These are phyloP conservation scores for Mustelus asterias DNA, from an alignment of 2,113 vertebrate genomes.

Conservation along the genomic window DNA sequence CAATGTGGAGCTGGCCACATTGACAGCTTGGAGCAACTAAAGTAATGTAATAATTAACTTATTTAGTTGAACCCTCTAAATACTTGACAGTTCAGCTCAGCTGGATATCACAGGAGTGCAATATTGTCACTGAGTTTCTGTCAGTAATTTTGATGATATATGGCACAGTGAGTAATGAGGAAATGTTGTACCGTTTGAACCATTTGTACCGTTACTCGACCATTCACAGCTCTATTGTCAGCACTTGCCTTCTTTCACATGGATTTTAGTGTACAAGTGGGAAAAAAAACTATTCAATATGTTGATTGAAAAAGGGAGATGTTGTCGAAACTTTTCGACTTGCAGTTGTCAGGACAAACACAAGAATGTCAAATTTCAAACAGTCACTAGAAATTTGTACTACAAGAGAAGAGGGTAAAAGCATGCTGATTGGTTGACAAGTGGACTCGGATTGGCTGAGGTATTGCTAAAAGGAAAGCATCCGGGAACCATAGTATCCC, in stretches of 20 bases:
- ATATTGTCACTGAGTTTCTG: neutral
- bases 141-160: neutral
- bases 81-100: neutral
- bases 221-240: neutral
- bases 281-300: neutral
- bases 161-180: neutral
- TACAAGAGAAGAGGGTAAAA: no score
- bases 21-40: neutral
- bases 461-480: no score
- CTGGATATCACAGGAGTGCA: neutral
- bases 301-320: neutral
- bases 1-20: neutral
- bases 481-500: no score
- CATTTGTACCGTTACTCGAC: neutral
- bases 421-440: no score
- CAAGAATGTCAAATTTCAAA: no score
- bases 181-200: neutral
- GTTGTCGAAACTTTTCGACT: no score
- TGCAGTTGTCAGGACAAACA: no score
- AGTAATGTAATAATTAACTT: neutral
- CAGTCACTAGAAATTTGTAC: no score
- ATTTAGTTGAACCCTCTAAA: neutral
- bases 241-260: neutral
- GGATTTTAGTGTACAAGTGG: neutral
- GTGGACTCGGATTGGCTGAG: no score